Conservation (phyloP, 2,113 vertebrate species). For the Miniopterus natalensis region DNA sequence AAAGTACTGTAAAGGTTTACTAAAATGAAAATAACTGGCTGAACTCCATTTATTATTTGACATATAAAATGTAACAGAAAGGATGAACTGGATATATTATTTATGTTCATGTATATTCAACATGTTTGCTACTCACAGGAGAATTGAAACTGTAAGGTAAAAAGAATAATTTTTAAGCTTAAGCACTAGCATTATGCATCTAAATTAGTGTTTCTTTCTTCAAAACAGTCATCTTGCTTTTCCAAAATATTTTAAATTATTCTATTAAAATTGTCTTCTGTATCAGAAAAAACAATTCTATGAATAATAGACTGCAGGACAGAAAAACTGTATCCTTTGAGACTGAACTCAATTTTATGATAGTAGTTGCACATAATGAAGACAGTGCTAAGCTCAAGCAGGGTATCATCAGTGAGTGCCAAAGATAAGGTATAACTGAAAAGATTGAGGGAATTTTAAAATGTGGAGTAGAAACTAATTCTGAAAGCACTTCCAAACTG, state of each 20-base stretch:
- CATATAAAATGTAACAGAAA: constrained; percentile 5
- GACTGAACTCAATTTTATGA: constrained; percentile 40
- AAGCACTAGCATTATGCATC: background rate
- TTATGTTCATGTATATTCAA: constrained; percentile 40
- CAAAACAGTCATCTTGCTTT: constrained; percentile 26
- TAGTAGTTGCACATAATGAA: constrained; percentile 46
- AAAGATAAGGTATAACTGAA: background rate
- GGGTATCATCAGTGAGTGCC: background rate
- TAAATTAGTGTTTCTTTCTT: constrained; percentile 45
- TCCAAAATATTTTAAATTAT: constrained; percentile 63
- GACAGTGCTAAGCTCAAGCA: background rate
- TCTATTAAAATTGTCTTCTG: constrained; percentile 56
- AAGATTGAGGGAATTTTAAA: background rate
- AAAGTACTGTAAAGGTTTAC: background rate
- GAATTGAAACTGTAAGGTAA: background rate
- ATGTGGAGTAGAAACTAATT: background rate
- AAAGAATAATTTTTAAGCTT: background rate
- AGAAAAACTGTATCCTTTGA: constrained; percentile 31
- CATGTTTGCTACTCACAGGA: background rate
- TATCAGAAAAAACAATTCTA: constrained; percentile 59
- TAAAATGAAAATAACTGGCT: background rate
- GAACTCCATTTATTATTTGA: background rate
- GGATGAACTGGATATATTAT: background rate
- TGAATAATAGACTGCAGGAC: constrained; percentile 3
- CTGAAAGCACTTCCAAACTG: background rate